Evolutionary conservation across 2,888 invertebrate species (phyloP), one percentile per base, ranked within the genome.

Genomic region (Sarcophaga subvicina): DNA sequence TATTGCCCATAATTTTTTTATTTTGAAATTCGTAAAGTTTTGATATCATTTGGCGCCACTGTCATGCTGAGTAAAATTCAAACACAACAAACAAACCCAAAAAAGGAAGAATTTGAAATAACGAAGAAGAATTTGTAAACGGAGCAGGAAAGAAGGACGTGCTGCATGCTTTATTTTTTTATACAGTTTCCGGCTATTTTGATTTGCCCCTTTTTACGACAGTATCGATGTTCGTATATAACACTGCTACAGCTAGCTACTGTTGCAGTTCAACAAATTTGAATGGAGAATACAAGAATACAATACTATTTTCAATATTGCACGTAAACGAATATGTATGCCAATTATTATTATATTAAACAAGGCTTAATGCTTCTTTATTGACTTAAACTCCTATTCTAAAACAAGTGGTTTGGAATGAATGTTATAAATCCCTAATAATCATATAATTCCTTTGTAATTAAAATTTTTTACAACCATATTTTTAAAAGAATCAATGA

Each of bases 41-140:
- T 88, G 88, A 88, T 88, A 86, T 88, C 86, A 79, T 86, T 88
- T 89, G 88, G 88, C 88, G 88, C 88, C 88, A 88, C 79, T 82
- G 84, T 81, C 80, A 81, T 78, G 59, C 17, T 54, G 4, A 54
- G 17, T 59, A 47, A 70, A 81, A 59, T 54, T 14, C 17, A 37
- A 12, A 54, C 45, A 27, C 54, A 27, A 17, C 3, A 37, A 8
- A 54, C 25, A 45, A 25, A 71, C 2, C 17, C 54, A 54, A 17
- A 54, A 54, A 54, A 54, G 4, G 3, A 54, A 54, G 8, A 37
- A 37, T 8, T 67, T 59, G 0, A 59, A 1, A 1, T 59, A 6
- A 6, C 8, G 37, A 37, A 37, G 8, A 37, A 8, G 37, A 62
- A 62, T 62, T 62, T 62, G 5, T 62, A 20, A 62, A 62, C 10